Base-by-base conservation (phyloP, 2,113 vertebrate genomes). In the Barnardius zonarius region DNA sequence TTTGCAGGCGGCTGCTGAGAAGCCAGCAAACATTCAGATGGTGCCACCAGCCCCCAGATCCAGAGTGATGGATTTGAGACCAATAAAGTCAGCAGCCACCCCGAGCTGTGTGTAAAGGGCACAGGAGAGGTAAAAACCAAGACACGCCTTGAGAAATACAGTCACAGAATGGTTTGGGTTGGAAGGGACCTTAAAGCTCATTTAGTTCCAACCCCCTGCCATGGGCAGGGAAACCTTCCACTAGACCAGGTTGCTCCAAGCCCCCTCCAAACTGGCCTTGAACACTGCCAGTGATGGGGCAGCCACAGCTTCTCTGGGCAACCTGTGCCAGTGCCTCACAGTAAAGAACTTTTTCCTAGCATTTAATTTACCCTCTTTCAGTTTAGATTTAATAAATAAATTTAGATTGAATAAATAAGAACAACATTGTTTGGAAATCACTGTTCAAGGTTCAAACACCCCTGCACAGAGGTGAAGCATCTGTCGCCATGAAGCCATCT, bases 31-130 rank as follows among this genome's bases (percentile, higher is more conserved):
- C 51, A 10, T 19, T 27, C 31, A 11, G 57, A 23, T 5, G n/a
- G 52, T 66, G 39, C 51, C 66, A 69, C 11, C 59, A 63, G 7
- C 52, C 18, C 15, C 17, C 66, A 25, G 52, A 17, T 22, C 31
- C 51, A 3, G 59, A 41, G 39, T 0, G 15, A 63, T 1, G 41
- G 54, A 68, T 49, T 49, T 22, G 46, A 48, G 57, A 41, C 8
- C 3, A 1, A 6, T 17, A 18, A n/a, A 1, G 10, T 5, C 61
- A 74, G 62, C 33, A 57, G 33, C 57, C 55, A 51, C 31, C 13
- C 17, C 4, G 11, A 51, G 49, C 28, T 44, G 48, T 0, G 2
- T 0, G 3, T 13, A 1, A 62, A 49, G 18, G 55, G 48, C 55
- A 64, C 70, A 44, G 63, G 35, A 33, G 4, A 12, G n/a, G 19